Evolutionary conservation across 2,888 invertebrate species (phyloP), one percentile per base, ranked within the genome.

Genomic region (Marronus borbonicus): DNA sequence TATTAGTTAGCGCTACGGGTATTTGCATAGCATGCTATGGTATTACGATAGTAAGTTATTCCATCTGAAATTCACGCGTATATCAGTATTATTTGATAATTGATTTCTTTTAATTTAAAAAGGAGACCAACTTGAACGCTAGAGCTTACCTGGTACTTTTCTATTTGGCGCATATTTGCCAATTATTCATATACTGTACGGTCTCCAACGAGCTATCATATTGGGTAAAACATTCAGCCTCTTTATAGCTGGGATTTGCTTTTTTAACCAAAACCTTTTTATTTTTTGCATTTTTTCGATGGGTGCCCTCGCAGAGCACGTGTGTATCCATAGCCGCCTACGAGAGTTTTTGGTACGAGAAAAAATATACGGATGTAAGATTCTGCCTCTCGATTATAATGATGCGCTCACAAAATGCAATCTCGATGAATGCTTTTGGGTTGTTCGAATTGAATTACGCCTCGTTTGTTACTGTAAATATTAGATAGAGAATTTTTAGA

Each of bases 11-110:
- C 65, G 72, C 79, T 8, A 72, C 55, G 1, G 80, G 81, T 4
- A 81, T 81, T 64, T 82, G 82, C 62, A 80, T 81, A 1, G 80
- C 81, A 2, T 80, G 80, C 58, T 82, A 81, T 49, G 44, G 81
- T 39, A 76, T 79, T 4, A 80, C 79, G 1, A 79, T 60, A 7
- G 64, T 62, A 62, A 12, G 62, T 62, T 31, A 3, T 5, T 5
- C 3, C 0, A 31, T 31, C 31, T 31, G 5, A 4, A 31, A 31
- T 31, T 31, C 31, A 31, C 4, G 2, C 44, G 1, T 10, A 2
- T 44, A 44, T 44, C 8, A 1, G 44, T 8, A 12, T 62, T 62
- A 28, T n/a, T 60, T 31, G 24, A 12, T 20, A 31, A 62, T 24
- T 62, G 8, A 31, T 62, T 62, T n/a, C 8, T 28, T 62, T 62